Evolutionary conservation across 2,797 vertebrate genomes (phyloP).

Genomic region (Falco berigora): DNA sequence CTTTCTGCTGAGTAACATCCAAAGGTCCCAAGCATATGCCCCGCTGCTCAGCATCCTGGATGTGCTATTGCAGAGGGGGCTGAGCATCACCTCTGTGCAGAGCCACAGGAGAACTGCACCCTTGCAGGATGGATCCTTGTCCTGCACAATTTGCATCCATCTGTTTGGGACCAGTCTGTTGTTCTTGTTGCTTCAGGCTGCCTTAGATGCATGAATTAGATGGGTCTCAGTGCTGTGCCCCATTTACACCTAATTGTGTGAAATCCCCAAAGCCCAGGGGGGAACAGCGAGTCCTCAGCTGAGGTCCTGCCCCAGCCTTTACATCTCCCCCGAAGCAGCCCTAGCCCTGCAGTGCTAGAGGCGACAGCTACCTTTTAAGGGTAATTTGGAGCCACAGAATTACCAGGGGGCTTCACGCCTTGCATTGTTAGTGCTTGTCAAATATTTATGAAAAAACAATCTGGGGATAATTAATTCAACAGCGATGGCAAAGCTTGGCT

Average conservation of each 20-base stretch:
- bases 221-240: not conserved
- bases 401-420: conserved; percentile 28
- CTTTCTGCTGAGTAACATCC: not conserved
- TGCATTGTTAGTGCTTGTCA: conserved; percentile 36
- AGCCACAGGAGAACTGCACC: not conserved
- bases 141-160: rapidly evolving
- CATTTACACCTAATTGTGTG: not conserved
- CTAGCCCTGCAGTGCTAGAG: not conserved
- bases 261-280: not conserved
- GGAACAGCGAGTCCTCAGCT: rapidly evolving
- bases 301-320: not conserved
- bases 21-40: rapidly evolving
- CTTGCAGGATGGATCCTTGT: not conserved
- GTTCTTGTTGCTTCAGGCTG: not conserved
- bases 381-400: not conserved
- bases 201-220: not conserved
- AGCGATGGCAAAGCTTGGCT: not conserved
- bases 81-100: not conserved
- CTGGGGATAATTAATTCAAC: conserved; percentile 53
- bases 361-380: not conserved
- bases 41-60: not conserved
- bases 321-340: not conserved
- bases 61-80: not conserved
- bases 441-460: conserved; percentile 62
- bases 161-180: not conserved